phyloP scores from a whole-genome alignment of 35 echinoderm and acorn worm genomes.

The Stichopus chloronotus region DNA sequence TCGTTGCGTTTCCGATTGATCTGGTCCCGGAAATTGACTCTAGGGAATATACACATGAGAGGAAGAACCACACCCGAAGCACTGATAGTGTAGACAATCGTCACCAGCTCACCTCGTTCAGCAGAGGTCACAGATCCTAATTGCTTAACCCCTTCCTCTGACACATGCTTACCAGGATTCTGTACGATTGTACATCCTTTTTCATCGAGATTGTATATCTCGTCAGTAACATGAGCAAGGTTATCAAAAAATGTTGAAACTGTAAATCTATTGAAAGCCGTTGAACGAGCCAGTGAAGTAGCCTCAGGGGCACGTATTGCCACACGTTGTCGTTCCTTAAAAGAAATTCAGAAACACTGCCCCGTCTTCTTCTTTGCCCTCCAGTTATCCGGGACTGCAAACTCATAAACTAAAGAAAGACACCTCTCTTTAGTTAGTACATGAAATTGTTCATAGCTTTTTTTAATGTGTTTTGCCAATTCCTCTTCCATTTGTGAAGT shows the following conservation, averaged over 20 bases:
- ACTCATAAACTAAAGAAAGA: constrained; percentile 32
- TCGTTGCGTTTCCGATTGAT: constrained; percentile 56
- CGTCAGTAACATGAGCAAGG: constrained; percentile 65
- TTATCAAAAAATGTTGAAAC: constrained; percentile 63
- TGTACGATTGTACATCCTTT: constrained; percentile 73
- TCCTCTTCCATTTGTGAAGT: constrained; percentile 58
- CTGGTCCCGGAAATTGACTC: constrained; percentile 40
- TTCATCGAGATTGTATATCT: constrained; percentile 77
- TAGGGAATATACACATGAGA: constrained; percentile 69
- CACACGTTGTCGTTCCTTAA: constrained; percentile 64
- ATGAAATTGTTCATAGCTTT: constrained; percentile 40
- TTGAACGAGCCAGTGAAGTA: constrained; percentile 61
- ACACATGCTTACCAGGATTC: constrained; percentile 35
- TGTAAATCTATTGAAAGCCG: constrained; percentile 60
- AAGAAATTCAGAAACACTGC: constrained; percentile 56
- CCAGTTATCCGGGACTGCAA: constrained; percentile 67
- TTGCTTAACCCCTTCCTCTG: constrained; percentile 59
- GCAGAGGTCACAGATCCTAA: constrained; percentile 75
- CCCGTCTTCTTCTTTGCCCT: constrained; percentile 35
- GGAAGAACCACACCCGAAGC: constrained; percentile 52
- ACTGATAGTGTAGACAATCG: constrained; percentile 71
- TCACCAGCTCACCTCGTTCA: constrained; percentile 72
- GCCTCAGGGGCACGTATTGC: constrained; percentile 62
- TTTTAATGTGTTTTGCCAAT: constrained; percentile 46
- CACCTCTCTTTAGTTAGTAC: constrained; percentile 51